Conservation (phyloP, 2,888 invertebrate species). For the Anoplius nigerrimus region DNA sequence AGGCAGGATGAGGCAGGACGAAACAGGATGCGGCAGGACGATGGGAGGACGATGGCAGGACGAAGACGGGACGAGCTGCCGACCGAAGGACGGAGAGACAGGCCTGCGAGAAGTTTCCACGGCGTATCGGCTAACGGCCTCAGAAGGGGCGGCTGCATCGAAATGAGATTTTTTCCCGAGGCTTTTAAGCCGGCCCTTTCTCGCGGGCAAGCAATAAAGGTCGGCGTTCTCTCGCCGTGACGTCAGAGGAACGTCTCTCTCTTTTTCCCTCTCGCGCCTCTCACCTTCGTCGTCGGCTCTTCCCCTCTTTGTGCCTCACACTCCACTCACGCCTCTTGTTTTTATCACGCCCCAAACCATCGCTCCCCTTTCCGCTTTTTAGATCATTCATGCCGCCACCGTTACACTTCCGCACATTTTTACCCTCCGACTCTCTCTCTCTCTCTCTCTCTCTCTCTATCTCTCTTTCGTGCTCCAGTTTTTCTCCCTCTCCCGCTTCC, state of each 20-base stretch:
- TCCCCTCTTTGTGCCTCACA: constrained; percentile 13
- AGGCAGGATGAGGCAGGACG: no score
- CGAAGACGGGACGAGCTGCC: background rate
- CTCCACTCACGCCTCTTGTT: constrained; percentile 13
- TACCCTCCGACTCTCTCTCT: background rate
- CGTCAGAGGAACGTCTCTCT: constrained; percentile 32
- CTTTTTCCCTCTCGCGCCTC: constrained; percentile 9
- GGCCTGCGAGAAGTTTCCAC: constrained; percentile 40
- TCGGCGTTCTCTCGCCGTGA: constrained; percentile 37
- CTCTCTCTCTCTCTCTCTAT: constrained; percentile 6
- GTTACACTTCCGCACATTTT: background rate
- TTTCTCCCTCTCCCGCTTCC: constrained; percentile 3
- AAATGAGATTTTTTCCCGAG: constrained; percentile 52
- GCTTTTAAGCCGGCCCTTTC: constrained; percentile 48
- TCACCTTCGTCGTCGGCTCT: constrained; percentile 22
- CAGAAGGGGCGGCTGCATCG: constrained; percentile 48
- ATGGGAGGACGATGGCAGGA: background rate
- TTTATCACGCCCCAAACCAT: constrained; percentile 7
- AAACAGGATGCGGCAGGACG: no score
- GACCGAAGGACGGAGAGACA: background rate
- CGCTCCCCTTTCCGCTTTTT: background rate
- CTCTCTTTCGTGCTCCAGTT: background rate
- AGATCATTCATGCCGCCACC: no score
- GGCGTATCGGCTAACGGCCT: constrained; percentile 44
- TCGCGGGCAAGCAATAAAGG: constrained; percentile 46